Percentiles rank a stretch among this genome's conserved stretches.
Evolutionary conservation across 2,113 vertebrate genomes (phyloP).

Genomic region (Leptobrachium ailaonicum): DNA sequence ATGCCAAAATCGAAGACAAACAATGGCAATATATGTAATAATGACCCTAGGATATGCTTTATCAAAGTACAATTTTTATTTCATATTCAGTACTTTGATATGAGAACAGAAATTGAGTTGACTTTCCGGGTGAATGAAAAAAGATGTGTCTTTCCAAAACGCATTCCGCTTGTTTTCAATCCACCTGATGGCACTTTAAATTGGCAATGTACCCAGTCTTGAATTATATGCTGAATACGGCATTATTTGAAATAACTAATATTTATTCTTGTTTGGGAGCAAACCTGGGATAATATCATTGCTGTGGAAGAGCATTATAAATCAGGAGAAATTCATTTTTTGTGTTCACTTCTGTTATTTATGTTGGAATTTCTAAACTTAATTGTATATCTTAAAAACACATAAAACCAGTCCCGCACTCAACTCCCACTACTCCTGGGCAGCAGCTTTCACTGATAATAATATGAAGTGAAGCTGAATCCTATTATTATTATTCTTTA

Average conservation of each 20-base stretch:
- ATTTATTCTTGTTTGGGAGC: background rate
- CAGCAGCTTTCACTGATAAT: no score
- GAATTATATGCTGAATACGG: background rate
- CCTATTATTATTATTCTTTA: no score
- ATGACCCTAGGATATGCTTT: slow-evolving; percentile 27
- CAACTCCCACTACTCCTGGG: no score
- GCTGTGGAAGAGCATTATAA: background rate
- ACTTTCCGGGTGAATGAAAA: slow-evolving; percentile 7
- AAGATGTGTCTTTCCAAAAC: background rate
- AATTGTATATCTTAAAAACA: no score
- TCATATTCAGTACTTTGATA: slow-evolving; percentile 25
- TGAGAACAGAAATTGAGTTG: slow-evolving; percentile 7
- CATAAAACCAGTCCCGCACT: no score
- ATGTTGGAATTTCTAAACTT: no score
- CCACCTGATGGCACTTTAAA: slow-evolving; percentile 1
- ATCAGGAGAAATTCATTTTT: no score
- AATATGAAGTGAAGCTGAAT: no score
- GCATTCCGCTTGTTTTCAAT: slow-evolving; percentile 16
- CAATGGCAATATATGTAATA: slow-evolving; percentile 42
- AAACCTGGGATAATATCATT: background rate
- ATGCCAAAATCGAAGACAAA: slow-evolving; percentile 41
- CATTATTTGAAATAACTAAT: background rate
- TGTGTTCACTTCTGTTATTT: no score
- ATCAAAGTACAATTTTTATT: slow-evolving; percentile 40
- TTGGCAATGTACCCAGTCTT: background rate